Evolutionary conservation across 2,113 vertebrate genomes (phyloP), one percentile per base, ranked within the genome.

Genomic region (Poicephalus gulielmi): DNA sequence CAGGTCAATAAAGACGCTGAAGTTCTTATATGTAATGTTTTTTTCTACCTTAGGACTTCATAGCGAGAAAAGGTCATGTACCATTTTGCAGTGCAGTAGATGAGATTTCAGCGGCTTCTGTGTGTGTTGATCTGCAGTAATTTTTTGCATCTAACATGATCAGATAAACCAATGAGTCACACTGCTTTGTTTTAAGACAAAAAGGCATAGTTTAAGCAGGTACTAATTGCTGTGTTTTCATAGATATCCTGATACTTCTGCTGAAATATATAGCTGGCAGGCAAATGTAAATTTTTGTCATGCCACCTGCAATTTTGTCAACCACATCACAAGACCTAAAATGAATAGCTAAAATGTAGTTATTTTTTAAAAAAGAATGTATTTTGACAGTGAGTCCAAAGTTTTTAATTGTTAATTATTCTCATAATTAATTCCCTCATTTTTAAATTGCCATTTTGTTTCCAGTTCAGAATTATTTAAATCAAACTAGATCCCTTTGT

Each of bases 391-490:
- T 0, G 0, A 86, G 33, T 88, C 44, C 41, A 52, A 67, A 82
- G 22, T 83, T 69, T 90, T 71, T 44, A 50, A 3, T 67, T 70
- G 43, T 59, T 87, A 57, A 68, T 88, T 92, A 59, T 74, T 66
- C 69, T 31, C 19, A 28, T 70, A 83, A 88, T 86, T 74, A 86
- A 78, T 86, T 89, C 30, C 10, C 5, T 91, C 17, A 20, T 60
- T 96, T 91, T 91, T 55, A 85, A 87, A 87, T 86, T 78, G 25
- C 9, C 35, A 23, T 68, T 93, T 86, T 84, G 71, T 64, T 89
- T 91, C 43, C 37, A 47, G 23, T 53, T 71, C 63, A 55, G 83
- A 80, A 35, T 35, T 70, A 43, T 44, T 81, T 63, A 62, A 91
- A 30, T 90, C 25, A 14, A 23, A 0, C 28, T 87, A 59, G 11